Percentiles rank a stretch among this genome's conserved stretches.
Conservation (phyloP, 2,797 vertebrate genomes). For the Silurus lanzhouensis region DNA sequence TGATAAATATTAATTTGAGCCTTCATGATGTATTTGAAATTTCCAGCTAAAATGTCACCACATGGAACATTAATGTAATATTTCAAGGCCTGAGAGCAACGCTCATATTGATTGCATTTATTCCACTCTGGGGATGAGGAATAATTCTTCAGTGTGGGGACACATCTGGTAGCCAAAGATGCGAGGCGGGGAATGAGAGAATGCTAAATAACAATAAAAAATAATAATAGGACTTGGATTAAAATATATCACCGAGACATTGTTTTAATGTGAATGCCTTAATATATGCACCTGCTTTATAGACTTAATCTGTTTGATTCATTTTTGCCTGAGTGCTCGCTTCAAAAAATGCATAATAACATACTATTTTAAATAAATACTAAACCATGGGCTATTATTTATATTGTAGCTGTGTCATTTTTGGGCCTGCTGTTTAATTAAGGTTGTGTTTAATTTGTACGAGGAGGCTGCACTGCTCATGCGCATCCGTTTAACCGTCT, state of each 20-base stretch:
- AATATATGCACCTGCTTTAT: conserved; percentile 76
- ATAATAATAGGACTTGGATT: conserved; percentile 83
- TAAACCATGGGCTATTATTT: background rate
- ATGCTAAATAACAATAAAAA: conserved; percentile 95
- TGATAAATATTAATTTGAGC: conserved; percentile 99
- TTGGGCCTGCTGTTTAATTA: background rate
- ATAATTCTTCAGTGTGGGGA: conserved; percentile 99
- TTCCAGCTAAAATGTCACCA: conserved; percentile 99
- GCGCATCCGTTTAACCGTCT: background rate
- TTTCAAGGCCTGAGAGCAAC: conserved; percentile 99
- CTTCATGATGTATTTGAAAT: conserved; percentile 99
- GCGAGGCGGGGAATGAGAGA: conserved; percentile 94
- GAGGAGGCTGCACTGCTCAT: background rate
- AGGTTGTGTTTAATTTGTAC: background rate
- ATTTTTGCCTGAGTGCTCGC: conserved; percentile 62
- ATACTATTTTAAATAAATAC: background rate
- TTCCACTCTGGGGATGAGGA: conserved; percentile 99
- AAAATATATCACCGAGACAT: conserved; percentile 79
- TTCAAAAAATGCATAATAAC: conserved; percentile 25
- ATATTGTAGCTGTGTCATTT: background rate
- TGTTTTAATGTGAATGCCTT: conserved; percentile 79
- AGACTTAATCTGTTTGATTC: conserved; percentile 72
- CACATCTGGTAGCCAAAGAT: conserved; percentile 99
- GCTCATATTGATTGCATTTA: conserved; percentile 99
- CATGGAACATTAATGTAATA: conserved; percentile 99